A percentile compares a stretch with the other conserved stretches of the same genome.
phyloP scores from a whole-genome alignment of 2,888 invertebrate species.

The Teleiodes luculella region DNA sequence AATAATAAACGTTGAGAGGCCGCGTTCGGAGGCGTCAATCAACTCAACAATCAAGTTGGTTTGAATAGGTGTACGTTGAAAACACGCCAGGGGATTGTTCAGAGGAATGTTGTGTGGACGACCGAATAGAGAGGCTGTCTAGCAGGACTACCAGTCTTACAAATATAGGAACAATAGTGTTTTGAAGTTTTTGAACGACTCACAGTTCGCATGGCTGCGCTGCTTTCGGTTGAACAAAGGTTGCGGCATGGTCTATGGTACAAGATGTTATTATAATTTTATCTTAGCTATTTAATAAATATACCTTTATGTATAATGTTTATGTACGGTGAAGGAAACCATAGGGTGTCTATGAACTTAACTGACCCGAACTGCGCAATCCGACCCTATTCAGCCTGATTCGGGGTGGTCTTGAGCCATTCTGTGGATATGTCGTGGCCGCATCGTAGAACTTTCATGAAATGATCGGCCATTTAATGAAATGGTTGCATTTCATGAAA shows the following conservation, averaged over 20 bases:
- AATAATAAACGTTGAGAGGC: neutral
- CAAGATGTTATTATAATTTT: no score
- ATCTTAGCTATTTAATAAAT: no score
- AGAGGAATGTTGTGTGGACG: slow-evolving; percentile 16
- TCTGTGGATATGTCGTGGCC: no score
- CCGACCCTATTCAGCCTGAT: no score
- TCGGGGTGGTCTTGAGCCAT: no score
- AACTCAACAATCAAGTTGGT: neutral
- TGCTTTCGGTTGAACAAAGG: slow-evolving; percentile 33
- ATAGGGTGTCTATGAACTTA: no score
- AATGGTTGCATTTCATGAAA: no score
- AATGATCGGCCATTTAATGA: no score
- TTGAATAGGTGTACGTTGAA: slow-evolving; percentile 14
- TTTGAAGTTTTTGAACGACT: slow-evolving; percentile 21
- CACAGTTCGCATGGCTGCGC: slow-evolving; percentile 38
- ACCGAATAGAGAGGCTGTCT: slow-evolving; percentile 24
- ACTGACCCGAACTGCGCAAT: no score
- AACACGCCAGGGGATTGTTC: slow-evolving; percentile 18
- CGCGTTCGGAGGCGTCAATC: neutral
- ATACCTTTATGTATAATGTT: no score
- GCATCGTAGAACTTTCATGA: no score
- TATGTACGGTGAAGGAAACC: no score
- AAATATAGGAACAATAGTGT: slow-evolving; percentile 38
- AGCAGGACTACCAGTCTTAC: slow-evolving; percentile 49
- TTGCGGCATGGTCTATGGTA: slow-evolving; percentile 7